Percentiles rank a stretch among this genome's conserved stretches.
Evolutionary conservation across 1,140 invertebrate species (phyloP).

Genomic region (Epicauta chinensis): DNA sequence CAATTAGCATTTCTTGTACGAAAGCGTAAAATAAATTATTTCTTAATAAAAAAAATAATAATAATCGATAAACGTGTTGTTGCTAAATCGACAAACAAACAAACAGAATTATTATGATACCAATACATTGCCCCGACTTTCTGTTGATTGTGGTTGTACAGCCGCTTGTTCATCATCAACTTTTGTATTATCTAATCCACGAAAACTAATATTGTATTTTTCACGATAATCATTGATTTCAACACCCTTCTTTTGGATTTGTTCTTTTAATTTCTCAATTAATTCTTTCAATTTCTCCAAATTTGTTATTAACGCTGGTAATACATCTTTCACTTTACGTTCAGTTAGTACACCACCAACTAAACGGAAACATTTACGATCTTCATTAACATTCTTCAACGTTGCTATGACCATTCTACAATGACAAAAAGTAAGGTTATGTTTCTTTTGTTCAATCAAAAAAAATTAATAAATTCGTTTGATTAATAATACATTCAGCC

Average conservation of each 20-base stretch:
- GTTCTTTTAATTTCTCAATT: slow-evolving; percentile 69
- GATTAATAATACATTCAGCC: no score
- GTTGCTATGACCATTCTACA: slow-evolving; percentile 90
- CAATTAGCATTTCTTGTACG: no score
- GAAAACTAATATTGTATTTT: slow-evolving; percentile 78
- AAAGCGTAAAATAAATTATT: no score
- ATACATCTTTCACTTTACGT: slow-evolving; percentile 82
- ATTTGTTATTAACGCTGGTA: slow-evolving; percentile 78
- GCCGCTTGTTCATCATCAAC: slow-evolving; percentile 43
- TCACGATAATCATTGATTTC: slow-evolving; percentile 94
- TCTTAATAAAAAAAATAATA: background rate
- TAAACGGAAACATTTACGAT: slow-evolving; percentile 88
- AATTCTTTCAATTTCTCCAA: slow-evolving; percentile 75
- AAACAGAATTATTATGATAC: slow-evolving; percentile 32
- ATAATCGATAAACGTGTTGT: background rate
- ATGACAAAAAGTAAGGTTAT: slow-evolving; percentile 10
- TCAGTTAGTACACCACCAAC: slow-evolving; percentile 92
- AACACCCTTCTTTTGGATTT: slow-evolving; percentile 77
- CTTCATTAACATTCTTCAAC: slow-evolving; percentile 75
- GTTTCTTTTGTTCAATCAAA: background rate
- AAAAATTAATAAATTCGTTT: background rate
- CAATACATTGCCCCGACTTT: slow-evolving; percentile 39
- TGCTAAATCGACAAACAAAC: background rate
- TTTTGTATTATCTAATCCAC: slow-evolving; percentile 55
- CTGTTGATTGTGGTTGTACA: slow-evolving; percentile 12